Evolutionary conservation across 1,140 invertebrate species (phyloP), one percentile per base, ranked within the genome.

Genomic region (Coptotermes formosanus): DNA sequence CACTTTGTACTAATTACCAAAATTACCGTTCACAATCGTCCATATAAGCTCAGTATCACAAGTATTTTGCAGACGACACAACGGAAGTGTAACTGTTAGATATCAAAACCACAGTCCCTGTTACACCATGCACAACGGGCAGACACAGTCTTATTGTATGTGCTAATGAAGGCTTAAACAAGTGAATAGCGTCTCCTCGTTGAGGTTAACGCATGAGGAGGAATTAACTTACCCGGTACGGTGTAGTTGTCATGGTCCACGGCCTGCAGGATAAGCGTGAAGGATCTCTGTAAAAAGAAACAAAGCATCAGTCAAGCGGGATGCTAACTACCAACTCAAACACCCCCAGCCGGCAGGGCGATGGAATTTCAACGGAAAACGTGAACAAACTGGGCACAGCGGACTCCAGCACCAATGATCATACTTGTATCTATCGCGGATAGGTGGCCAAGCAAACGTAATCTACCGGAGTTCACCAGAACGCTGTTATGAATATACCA

Each of bases 251-350:
- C 94, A 92, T 96, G 94, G 92, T 97, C 96, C 92, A 96, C 94
- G 87, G 97, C 97, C 92, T 97, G 96, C 88, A 98, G 93, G 88
- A 98, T 97, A 89, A 98, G 92, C 88, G 97, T 97, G 92, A 98
- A 97, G 87, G 96, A 97, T 91, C 96, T 95, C 97, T 98, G 95
- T 75, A 94, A 94, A 75, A 87, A 89, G 89, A 89, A 91, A 89
- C 91, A 89, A 90, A 89, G 87, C 88, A 87, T 52, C 44, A 83
- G 69, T 75, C 64, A 30, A 30, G 32, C 32, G 85, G 38, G 48
- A 30, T 48, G 64, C 55, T 85, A 55, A 85, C 30, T 43, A 32
- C 38, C 55, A 30, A 45, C 38, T 75, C 85, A 86, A 82, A 86
- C 38, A 82, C 69, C n/a, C 45, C 64, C 38, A 1, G 64, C 64